A percentile compares a stretch with the other conserved stretches of the same genome.
These are phyloP conservation scores for Temnothorax longispinosus DNA, from an alignment of 1,140 invertebrate species.

Conservation along the genomic window DNA sequence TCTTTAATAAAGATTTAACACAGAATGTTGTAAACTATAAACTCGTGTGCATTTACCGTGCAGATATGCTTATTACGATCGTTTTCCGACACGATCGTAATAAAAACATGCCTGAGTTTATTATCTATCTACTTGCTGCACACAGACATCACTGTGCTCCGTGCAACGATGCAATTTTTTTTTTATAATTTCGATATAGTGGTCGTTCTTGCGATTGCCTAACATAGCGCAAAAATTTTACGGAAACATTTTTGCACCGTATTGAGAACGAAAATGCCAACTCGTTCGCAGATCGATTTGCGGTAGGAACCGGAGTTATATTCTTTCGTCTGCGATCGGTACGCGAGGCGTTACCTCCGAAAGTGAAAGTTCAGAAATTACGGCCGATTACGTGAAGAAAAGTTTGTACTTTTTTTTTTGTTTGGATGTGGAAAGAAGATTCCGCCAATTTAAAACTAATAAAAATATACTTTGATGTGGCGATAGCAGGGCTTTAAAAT, in stretches of 20 bases:
- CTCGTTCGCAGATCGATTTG: conserved; percentile 47
- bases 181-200: neutral
- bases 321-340: conserved; percentile 19
- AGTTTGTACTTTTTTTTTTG: neutral
- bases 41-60: neutral
- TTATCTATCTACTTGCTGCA: neutral
- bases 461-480: neutral
- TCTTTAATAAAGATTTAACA: neutral
- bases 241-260: neutral
- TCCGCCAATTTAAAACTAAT: neutral
- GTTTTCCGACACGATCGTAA: neutral
- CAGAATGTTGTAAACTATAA: neutral
- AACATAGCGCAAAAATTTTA: conserved; percentile 1
- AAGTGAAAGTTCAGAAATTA: conserved; percentile 56
- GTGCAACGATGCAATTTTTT: neutral
- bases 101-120: neutral
- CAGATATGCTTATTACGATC: neutral
- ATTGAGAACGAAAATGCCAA: conserved; percentile 30
- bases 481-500: neutral
- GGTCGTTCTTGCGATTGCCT: neutral
- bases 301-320: conserved; percentile 19
- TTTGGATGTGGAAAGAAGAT: conserved; percentile 16
- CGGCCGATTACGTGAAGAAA: conserved; percentile 37
- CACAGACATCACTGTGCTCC: neutral
- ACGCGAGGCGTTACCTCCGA: conserved; percentile 30